Percentiles rank a stretch among this genome's conserved stretches.
Evolutionary conservation across 2,797 vertebrate genomes (phyloP).

Genomic region (Pantherophis alleghaniensis): DNA sequence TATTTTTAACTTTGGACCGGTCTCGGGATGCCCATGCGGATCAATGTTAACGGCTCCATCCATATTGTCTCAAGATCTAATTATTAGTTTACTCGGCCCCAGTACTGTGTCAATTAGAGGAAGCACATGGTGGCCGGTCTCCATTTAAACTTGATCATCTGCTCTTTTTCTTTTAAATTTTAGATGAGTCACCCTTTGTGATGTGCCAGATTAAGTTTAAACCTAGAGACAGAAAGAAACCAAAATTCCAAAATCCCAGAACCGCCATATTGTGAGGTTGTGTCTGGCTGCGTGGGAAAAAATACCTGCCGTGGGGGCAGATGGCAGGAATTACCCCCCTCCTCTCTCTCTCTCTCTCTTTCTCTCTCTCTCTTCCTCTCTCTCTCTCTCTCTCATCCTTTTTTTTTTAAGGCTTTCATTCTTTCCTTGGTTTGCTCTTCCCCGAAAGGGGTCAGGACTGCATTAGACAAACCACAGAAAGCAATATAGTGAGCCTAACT

Average conservation of each 20-base stretch:
- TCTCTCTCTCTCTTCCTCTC: too few relatives aligned
- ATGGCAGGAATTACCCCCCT: slow-evolving; percentile 10
- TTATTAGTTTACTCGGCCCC: not conserved
- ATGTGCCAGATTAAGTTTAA: not conserved
- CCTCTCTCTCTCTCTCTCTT: too few relatives aligned
- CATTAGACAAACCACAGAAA: slow-evolving; percentile 20
- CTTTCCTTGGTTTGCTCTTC: not conserved
- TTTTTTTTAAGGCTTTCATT: not conserved
- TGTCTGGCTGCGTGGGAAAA: not conserved
- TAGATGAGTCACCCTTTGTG: not conserved
- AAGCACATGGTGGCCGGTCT: not conserved
- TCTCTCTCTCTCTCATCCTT: not conserved
- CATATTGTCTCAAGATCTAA: slow-evolving; percentile 8
- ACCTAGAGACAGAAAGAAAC: not conserved
- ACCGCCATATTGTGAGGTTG: not conserved
- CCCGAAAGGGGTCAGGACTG: slow-evolving; percentile 8
- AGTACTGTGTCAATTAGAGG: slow-evolving; percentile 6
- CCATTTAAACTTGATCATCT: not conserved
- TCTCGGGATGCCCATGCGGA: not conserved
- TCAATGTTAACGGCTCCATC: not conserved
- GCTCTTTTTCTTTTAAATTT: not conserved
- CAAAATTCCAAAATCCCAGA: not conserved
- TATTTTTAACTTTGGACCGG: not conserved
- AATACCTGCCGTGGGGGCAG: slow-evolving; percentile 2
- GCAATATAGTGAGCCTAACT: slow-evolving; percentile 25